Base-by-base conservation (phyloP, 2,888 invertebrate species). In the Mantis religiosa region DNA sequence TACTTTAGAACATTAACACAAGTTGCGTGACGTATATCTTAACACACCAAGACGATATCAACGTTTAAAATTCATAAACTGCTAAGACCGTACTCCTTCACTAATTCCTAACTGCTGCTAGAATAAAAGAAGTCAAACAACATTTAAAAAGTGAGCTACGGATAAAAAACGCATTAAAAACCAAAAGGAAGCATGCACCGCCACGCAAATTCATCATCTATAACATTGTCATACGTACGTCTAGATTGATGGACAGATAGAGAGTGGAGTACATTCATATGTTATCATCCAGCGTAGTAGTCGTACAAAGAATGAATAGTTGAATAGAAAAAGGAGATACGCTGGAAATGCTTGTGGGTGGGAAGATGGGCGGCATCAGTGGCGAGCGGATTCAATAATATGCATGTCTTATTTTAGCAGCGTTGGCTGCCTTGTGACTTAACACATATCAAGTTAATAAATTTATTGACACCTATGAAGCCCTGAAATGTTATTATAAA, bases 241-340 rank as follows among this genome's bases (percentile, higher is more conserved):
- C 86, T 81, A 86, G 86, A 86, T 86, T 86, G 86, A 86, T 86
- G 81, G 86, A 86, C 86, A 86, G 86, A 86, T 86, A 86, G 86
- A 86, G 25, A 15, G 71, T 28, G 14, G 85, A 85, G 81, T 81
- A 86, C 54, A 86, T 86, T 86, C 86, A 86, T 81, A 86, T 86
- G 86, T 86, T 86, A 86, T 54, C 85, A 54, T 86, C 86, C 86
- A 86, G 25, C 28, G 25, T 28, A 84, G 34, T 54, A 81, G 25
- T 86, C 28, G 81, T 81, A 81, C 81, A 86, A 71, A 86, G 86
- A 86, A 86, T 86, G 86, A 86, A 86, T 85, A 54, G 85, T 27
- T 85, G 85, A 47, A 47, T 86, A 81, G 86, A 71, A 71, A 71
- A 71, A 71, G 54, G 54, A 71, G 54, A 71, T 71, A 71, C 20